A percentile compares a stretch with the other conserved stretches of the same genome.
These are phyloP conservation scores for Crenuchus spilurus DNA, from an alignment of 2,797 vertebrate species.

Conservation along the genomic window DNA sequence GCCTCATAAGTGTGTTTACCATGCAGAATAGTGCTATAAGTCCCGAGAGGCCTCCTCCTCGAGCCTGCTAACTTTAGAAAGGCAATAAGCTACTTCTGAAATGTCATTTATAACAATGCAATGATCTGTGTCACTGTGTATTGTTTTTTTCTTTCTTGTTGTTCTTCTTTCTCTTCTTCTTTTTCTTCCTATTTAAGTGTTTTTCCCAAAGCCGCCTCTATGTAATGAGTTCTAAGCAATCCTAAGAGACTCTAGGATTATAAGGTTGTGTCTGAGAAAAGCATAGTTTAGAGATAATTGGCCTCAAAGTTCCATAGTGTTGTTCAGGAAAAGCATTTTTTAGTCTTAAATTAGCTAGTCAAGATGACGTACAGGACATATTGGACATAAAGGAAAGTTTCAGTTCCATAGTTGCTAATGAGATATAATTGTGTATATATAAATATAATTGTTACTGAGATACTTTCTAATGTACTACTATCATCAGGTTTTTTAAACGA, in stretches of 20 bases:
- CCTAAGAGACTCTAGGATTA: constrained; percentile 11
- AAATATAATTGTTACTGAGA: no score
- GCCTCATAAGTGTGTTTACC: constrained; percentile 47
- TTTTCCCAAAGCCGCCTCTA: not conserved
- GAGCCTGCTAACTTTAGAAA: constrained; percentile 22
- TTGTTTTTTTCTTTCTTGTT: not conserved
- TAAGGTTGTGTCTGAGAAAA: not conserved
- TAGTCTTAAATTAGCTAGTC: not conserved
- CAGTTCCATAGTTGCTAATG: no score
- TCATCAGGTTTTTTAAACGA: no score
- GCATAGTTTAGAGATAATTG: constrained; percentile 9
- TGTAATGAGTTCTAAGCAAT: constrained; percentile 17
- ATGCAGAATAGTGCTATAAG: constrained; percentile 33
- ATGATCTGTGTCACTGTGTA: constrained; percentile 31
- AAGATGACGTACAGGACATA: not conserved
- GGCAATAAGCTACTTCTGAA: constrained; percentile 30
- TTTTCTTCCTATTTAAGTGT: constrained; percentile 5
- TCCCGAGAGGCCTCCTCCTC: constrained; percentile 11
- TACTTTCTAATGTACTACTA: no score
- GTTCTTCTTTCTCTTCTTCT: not conserved
- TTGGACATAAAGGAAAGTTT: not conserved
- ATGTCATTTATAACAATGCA: constrained; percentile 40
- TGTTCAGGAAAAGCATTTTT: not conserved
- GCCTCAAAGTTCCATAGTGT: not conserved
- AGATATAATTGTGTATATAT: no score